Evolutionary conservation across 2,888 invertebrate species (phyloP).

Genomic region (Flabesymbios commensalis): DNA sequence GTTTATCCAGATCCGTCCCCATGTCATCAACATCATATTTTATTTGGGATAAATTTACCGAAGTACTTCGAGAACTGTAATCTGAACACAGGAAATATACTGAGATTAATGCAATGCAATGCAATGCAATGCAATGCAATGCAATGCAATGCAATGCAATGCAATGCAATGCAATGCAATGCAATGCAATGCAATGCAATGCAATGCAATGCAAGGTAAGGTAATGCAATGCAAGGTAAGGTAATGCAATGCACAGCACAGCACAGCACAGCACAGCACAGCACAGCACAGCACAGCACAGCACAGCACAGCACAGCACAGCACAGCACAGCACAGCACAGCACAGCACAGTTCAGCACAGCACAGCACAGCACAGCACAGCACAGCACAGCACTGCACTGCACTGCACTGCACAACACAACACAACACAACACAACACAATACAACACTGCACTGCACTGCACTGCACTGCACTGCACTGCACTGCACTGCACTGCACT

Average conservation of each 20-base stretch:
- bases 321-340: background rate
- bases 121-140: too few relatives aligned
- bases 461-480: background rate
- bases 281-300: background rate
- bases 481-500: background rate
- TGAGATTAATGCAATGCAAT: too few relatives aligned
- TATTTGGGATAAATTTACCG: too few relatives aligned
- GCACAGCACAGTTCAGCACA: background rate
- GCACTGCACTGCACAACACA: background rate
- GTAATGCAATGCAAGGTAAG: background rate
- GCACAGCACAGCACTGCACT: background rate
- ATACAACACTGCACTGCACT: background rate
- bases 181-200: too few relatives aligned
- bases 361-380: background rate
- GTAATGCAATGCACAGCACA: background rate
- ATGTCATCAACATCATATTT: too few relatives aligned
- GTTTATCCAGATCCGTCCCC: too few relatives aligned
- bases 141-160: too few relatives aligned
- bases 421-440: background rate
- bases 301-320: background rate
- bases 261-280: background rate
- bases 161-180: background rate
- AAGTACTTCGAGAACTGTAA: too few relatives aligned
- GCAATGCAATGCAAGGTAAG: background rate
- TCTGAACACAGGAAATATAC: too few relatives aligned